Evolutionary conservation across 2,113 vertebrate genomes (phyloP).

Genomic region (Prinia subflava): DNA sequence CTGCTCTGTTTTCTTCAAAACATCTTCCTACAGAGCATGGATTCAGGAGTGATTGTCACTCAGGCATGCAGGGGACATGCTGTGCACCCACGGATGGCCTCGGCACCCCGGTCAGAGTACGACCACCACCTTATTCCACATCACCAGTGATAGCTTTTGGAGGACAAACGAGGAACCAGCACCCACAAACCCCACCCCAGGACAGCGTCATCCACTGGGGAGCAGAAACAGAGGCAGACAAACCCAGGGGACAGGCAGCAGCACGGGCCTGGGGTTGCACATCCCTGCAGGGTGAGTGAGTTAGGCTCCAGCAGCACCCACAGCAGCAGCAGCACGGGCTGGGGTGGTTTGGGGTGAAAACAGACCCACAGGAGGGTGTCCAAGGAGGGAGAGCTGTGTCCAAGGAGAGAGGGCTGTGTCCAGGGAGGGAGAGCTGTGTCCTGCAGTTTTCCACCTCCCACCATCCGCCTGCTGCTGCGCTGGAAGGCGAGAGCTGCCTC

Average conservation of each 20-base stretch:
- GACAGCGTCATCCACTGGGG: fast-evolving
- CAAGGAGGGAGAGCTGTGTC: background rate
- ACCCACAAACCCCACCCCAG: background rate
- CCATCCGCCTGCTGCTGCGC: background rate
- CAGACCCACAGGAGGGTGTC: fast-evolving
- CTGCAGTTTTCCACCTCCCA: background rate
- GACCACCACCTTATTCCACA: fast-evolving
- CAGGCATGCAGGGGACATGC: fast-evolving
- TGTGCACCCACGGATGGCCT: fast-evolving
- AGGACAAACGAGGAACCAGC: background rate
- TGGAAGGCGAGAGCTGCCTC: background rate
- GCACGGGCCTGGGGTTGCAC: fast-evolving
- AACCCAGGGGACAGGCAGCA: background rate
- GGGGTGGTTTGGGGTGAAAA: fast-evolving
- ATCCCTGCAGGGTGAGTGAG: background rate
- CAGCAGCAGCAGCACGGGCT: fast-evolving
- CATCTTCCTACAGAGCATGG: background rate
- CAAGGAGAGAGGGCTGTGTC: background rate
- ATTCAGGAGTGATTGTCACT: background rate
- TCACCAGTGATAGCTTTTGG: fast-evolving
- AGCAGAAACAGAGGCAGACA: background rate
- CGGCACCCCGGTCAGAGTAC: background rate
- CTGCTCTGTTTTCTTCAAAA: background rate
- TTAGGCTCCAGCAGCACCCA: fast-evolving
- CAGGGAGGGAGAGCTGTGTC: background rate